Evolutionary conservation across 2,888 invertebrate genomes (phyloP), one percentile per base, ranked within the genome.

Genomic region (Hololepta plana): DNA sequence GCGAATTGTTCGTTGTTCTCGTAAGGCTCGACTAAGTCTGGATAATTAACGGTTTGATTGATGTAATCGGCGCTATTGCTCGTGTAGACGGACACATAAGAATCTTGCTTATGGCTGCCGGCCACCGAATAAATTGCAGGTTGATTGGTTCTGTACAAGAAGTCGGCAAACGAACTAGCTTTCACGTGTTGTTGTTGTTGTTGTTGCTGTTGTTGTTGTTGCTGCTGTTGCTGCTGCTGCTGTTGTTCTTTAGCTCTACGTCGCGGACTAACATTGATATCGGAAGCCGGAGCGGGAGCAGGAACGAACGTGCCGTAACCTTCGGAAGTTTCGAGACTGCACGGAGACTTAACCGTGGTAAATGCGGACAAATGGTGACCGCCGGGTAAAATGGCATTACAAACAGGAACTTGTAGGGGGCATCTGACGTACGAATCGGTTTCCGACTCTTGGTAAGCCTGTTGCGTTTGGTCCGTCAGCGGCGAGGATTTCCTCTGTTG

Each of bases 51-150:
- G 30, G 67, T 64, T 49, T 71, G 67, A 19, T 64, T 60, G 3
- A 56, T 54, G 38, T 66, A 64, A 37, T 65, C 63, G 24, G 69
- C 64, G 38, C 67, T 63, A 25, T 71, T 68, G 32, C 69, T 70
- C 10, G 75, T 74, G 48, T 75, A 75, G 5, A 76, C 73, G 24
- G 72, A 72, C n/a, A 75, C 74, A 42, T 72, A 75, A 28, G 66
- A 63, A 38, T 72, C 68, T 48, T 71, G 66, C 29, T 71, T 63
- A 54, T 75, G 73, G 36, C 61, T 64, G 23, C 75, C 76, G 24
- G 76, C 76, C 10, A 76, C 72, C 2, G 76, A 76, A 46, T 76
- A 76, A 45, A 76, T 76, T 17, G 74, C 74, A 10, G 71, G 64
- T 45, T 73, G 62, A 27, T 64, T 60, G 29, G 51, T 55, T 26